Evolutionary conservation across 2,797 vertebrate species (phyloP).

Genomic region (Sebastes kiyomatsui): DNA sequence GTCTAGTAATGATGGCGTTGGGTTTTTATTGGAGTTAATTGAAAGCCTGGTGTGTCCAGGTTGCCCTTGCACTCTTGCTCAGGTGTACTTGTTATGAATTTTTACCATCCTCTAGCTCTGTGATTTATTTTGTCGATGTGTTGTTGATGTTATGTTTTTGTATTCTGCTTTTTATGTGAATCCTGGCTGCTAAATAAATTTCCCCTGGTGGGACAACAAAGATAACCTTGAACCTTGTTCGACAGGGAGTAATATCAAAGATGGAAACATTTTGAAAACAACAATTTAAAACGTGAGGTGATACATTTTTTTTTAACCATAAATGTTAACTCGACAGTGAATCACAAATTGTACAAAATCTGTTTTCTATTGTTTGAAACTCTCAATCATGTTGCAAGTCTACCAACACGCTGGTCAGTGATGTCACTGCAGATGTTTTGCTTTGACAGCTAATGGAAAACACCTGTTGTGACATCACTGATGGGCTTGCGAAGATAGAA

Average conservation of each 20-base stretch:
- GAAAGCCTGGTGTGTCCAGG: not conserved
- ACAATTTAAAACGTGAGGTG: not conserved
- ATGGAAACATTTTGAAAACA: not conserved
- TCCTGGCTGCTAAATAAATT: not conserved
- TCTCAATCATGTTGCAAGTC: not conserved
- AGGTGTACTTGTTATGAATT: not conserved
- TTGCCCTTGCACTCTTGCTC: not conserved
- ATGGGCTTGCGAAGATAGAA: not conserved
- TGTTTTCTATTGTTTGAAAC: not conserved
- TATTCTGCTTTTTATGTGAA: not conserved
- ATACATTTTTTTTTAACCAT: not conserved
- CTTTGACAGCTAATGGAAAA: slow-evolving; percentile 2
- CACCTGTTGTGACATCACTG: slow-evolving; percentile 4
- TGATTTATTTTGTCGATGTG: not conserved
- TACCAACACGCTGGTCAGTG: not conserved
- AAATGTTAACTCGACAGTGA: not conserved
- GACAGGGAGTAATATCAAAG: not conserved
- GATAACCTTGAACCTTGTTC: not conserved
- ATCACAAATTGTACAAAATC: not conserved
- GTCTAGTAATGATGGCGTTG: not conserved
- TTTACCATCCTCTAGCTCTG: not conserved
- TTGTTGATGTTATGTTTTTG: not conserved
- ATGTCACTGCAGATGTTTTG: slow-evolving; percentile 36
- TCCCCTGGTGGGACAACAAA: not conserved
- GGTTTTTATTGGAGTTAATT: not conserved